Conservation (phyloP, 2,888 invertebrate species). For the Frankliniella fusca region DNA sequence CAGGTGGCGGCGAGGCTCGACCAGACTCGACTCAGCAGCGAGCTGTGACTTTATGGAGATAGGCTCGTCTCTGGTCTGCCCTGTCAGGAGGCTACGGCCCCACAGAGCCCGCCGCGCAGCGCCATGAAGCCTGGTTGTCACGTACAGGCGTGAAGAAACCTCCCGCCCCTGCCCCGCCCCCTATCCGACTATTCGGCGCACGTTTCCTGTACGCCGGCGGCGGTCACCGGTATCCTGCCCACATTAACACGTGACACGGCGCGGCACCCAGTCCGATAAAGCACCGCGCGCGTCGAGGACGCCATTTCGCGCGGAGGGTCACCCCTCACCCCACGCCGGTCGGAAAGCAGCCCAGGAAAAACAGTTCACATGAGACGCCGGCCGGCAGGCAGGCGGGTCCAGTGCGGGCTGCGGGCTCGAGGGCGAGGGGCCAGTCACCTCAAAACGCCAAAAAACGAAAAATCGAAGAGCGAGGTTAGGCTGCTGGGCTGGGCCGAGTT, state of each 20-base stretch:
- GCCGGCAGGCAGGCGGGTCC: not conserved
- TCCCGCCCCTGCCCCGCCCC: not conserved
- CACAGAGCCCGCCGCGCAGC: not conserved
- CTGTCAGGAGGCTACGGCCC: not conserved
- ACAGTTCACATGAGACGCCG: slow-evolving; percentile 21
- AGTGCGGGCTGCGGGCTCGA: not conserved
- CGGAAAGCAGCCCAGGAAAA: too few relatives aligned
- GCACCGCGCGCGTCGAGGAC: not conserved
- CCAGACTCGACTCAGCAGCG: not conserved
- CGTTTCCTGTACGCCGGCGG: not conserved
- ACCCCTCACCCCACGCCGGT: too few relatives aligned
- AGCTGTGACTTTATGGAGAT: not conserved
- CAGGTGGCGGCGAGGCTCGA: not conserved
- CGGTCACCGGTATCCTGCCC: not conserved
- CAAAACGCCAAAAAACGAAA: slow-evolving; percentile 18
- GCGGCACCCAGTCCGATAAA: not conserved
- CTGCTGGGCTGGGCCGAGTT: slow-evolving; percentile 15
- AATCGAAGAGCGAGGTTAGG: not conserved
- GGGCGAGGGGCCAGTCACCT: slow-evolving; percentile 14
- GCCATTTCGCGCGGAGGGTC: not conserved
- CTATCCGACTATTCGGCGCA: slow-evolving; percentile 2
- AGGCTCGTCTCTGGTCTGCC: too few relatives aligned
- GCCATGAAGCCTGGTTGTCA: not conserved
- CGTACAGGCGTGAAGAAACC: not conserved
- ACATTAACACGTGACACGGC: not conserved